Evolutionary conservation across 2,113 vertebrate genomes (phyloP).

Genomic region (Larimichthys polyactis): DNA sequence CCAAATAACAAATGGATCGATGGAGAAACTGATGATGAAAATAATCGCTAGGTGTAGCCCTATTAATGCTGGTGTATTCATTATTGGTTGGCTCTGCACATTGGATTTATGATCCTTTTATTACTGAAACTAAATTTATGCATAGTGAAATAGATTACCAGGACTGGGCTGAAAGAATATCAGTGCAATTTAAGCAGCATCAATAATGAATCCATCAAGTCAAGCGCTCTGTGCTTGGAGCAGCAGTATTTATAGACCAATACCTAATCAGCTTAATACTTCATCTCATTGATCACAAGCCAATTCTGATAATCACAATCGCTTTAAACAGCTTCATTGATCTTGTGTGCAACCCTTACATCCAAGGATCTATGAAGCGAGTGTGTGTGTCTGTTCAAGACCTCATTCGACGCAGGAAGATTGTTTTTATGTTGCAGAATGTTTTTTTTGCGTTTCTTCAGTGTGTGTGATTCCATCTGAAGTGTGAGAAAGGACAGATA

Average conservation of each 20-base stretch:
- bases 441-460: neutral
- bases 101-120: neutral
- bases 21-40: too few species aligned
- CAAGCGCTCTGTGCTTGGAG: neutral
- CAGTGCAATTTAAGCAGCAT: neutral
- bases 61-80: neutral
- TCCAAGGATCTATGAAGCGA: neutral
- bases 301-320: neutral
- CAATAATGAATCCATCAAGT: conserved; percentile 8
- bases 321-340: neutral
- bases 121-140: neutral
- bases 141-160: neutral
- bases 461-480: neutral
- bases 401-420: neutral
- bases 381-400: neutral
- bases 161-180: neutral
- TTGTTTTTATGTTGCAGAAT: neutral
- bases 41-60: too few species aligned
- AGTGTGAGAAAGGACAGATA: neutral
- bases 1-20: too few species aligned
- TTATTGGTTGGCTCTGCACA: neutral
- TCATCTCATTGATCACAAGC: neutral
- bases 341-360: neutral
- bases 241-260: conserved; percentile 1
- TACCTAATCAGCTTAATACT: conserved; percentile 14